These are phyloP conservation scores for Teleogryllus oceanicus DNA, from an alignment of 2,888 invertebrate species.

Conservation along the genomic window DNA sequence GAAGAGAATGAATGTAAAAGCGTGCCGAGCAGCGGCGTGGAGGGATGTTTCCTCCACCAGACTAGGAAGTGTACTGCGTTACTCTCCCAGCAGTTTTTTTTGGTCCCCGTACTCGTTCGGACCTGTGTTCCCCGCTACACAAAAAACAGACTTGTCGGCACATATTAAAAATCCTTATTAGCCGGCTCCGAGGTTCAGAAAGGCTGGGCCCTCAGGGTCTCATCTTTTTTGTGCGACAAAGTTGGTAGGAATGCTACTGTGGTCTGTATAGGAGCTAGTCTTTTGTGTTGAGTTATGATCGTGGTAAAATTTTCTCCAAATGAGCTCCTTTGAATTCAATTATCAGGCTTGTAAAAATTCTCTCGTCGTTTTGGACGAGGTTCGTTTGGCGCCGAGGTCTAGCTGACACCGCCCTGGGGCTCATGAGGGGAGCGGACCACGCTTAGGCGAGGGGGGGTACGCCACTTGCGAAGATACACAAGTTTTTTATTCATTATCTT, in stretches of 20 bases:
- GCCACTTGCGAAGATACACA: background rate
- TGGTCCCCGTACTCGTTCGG: background rate
- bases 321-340: constrained; percentile 18
- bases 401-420: background rate
- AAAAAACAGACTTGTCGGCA: background rate
- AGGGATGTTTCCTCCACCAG: background rate
- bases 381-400: background rate
- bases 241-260: background rate
- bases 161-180: constrained; percentile 9
- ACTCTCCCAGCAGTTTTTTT: background rate
- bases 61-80: background rate
- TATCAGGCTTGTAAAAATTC: constrained; percentile 1
- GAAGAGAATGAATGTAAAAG: constrained; percentile 7
- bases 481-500: constrained; percentile 19
- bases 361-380: constrained; percentile 5
- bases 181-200: background rate
- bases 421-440: background rate
- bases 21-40: background rate
- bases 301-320: constrained; percentile 9
- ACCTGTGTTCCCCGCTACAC: too few species aligned
- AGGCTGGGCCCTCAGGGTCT: background rate
- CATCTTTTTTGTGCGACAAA: background rate
- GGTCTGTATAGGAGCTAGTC: background rate
- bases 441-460: background rate
- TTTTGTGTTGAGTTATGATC: constrained; percentile 10